Conservation (phyloP, 92 coral and sea anemone genomes). For the Porites lobata region DNA sequence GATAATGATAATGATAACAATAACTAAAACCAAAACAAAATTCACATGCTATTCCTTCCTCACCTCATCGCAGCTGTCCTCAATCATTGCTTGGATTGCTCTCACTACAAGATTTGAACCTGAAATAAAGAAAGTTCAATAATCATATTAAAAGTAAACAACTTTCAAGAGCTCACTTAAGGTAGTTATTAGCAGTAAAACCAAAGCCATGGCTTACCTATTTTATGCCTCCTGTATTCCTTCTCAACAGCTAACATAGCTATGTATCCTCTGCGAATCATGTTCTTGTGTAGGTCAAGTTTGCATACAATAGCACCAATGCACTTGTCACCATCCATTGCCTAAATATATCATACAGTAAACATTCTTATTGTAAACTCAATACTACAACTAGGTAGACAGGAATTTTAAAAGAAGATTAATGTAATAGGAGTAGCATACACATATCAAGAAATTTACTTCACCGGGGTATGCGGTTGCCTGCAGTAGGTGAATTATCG, state of each 20-base stretch:
- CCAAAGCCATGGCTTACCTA: constrained; percentile 66
- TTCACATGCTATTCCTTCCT: background rate
- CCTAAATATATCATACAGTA: constrained; percentile 56
- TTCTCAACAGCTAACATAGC: constrained; percentile 99
- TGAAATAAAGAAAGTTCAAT: constrained; percentile 2
- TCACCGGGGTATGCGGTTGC: too few relatives aligned
- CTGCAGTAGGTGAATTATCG: too few relatives aligned
- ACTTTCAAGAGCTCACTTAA: too few relatives aligned
- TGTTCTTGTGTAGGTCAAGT: constrained; percentile 96
- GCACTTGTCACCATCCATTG: constrained; percentile 86
- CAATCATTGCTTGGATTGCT: constrained; percentile 95
- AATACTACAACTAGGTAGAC: too few relatives aligned
- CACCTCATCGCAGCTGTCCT: constrained; percentile 98
- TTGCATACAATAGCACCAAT: constrained; percentile 99
- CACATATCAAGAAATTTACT: too few relatives aligned
- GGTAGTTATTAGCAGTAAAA: too few relatives aligned
- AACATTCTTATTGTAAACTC: background rate
- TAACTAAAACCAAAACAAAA: background rate
- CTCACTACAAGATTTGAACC: constrained; percentile 95
- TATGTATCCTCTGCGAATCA: constrained; percentile 94
- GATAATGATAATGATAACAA: too few relatives aligned
- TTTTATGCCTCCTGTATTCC: constrained; percentile 92
- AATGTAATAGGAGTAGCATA: too few relatives aligned
- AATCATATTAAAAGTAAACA: background rate
- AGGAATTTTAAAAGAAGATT: background rate